These are phyloP conservation scores for Pardalotus punctatus DNA, from an alignment of 2,113 vertebrate species.

Conservation along the genomic window DNA sequence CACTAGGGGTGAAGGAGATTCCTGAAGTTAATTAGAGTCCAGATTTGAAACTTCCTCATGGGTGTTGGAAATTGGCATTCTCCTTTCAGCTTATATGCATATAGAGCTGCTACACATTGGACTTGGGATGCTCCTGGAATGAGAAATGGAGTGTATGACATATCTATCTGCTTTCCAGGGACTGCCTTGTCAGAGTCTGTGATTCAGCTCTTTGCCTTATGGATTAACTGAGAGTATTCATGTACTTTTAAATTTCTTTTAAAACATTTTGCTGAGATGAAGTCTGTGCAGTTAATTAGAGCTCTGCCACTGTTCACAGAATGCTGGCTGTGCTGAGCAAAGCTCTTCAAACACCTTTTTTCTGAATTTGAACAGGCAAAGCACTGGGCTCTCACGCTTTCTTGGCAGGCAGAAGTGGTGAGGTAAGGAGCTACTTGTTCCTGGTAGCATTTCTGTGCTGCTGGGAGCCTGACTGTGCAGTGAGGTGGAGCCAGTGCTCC, in stretches of 20 bases:
- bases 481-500: background rate
- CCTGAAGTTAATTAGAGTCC: background rate
- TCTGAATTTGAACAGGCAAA: conserved; percentile 21
- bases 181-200: conserved; percentile 43
- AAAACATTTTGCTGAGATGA: conserved; percentile 24
- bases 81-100: background rate
- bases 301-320: conserved; percentile 28
- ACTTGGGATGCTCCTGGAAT: conserved; percentile 18
- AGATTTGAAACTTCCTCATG: background rate
- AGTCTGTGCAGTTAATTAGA: conserved; percentile 49
- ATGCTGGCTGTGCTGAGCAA: background rate
- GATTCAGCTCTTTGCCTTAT: conserved; percentile 57
- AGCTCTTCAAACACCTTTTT: background rate
- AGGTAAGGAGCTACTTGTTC: background rate
- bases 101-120: background rate
- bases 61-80: background rate
- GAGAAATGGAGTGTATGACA: background rate
- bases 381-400: background rate
- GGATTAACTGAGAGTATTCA: conserved; percentile 28
- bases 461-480: background rate
- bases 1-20: background rate
- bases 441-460: conserved; percentile 10
- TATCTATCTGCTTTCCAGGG: conserved; percentile 45
- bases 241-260: background rate
- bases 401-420: background rate